Base-by-base conservation (phyloP, 2,797 vertebrate genomes). In the Malurus leucopterus region DNA sequence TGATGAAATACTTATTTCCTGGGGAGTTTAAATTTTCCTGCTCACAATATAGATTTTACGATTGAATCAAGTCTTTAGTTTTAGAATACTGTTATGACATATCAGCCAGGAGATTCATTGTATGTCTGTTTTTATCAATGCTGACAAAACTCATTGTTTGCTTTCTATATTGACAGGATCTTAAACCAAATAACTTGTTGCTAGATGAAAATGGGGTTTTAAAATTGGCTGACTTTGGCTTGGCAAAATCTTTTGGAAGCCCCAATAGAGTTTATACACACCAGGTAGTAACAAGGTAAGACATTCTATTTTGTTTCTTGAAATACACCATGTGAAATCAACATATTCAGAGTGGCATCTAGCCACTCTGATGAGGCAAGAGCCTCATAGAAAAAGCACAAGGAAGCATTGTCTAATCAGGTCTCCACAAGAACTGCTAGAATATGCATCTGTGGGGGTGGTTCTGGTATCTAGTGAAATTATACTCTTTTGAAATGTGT, bases 121-220 rank as follows among this genome's bases (percentile, higher is more conserved):
- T 29, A 8, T 5, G 4, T 49, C 29, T 65, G 9, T 12, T 58
- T 88, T 76, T 69, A 40, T 79, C 30, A 68, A n/a, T 30, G 38
- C 11, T 77, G 24, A 15, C 22, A 74, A n/a, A 47, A 62, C 27
- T 76, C 0, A 22, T 65, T 73, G 7, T 88, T 63, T 85, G 11
- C n/a, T 72, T 64, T 86, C 72, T 88, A 9, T 65, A 26, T 63
- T 76, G 53, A 26, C 26, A 99, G 99, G 99, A 99, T 97, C 97
- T 99, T 86, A 99, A 99, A 94, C 99, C 99, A 87, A 99, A 99
- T 95, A 99, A 99, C 93, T 97, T 99, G 92, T 94, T 99, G 86
- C 91, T 99, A 64, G 99, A 99, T 94, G 98, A 98, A 93, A 99
- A 95, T 47, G 99, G 99, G 7, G 98, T 99, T 91, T 96, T 99